These are phyloP conservation scores for Thermophis baileyi DNA, from an alignment of 2,113 vertebrate genomes.

Conservation along the genomic window DNA sequence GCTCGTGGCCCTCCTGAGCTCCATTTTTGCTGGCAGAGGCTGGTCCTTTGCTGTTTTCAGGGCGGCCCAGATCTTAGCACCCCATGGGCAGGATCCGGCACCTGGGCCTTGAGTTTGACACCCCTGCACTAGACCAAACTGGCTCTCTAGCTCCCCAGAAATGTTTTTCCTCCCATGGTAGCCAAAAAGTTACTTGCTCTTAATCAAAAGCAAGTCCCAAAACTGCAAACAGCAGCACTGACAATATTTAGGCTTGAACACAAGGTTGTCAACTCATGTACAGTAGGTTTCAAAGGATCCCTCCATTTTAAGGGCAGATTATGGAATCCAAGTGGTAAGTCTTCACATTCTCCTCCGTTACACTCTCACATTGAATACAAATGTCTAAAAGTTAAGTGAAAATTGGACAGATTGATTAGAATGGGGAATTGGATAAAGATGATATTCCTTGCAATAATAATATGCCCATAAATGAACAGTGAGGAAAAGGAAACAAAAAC, in stretches of 20 bases:
- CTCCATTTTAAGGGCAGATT: not conserved
- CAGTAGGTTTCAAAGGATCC: not conserved
- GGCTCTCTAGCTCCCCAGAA: not conserved
- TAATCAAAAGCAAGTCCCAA: not conserved
- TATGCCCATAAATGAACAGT: not conserved
- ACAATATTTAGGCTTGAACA: not conserved
- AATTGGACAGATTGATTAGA: not conserved
- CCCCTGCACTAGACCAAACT: too few species aligned
- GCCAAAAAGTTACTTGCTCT: not conserved
- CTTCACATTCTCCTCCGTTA: not conserved
- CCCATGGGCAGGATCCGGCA: too few species aligned
- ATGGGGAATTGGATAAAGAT: not conserved
- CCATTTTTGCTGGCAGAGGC: too few species aligned
- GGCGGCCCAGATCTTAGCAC: too few species aligned
- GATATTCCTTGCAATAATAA: not conserved
- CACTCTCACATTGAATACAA: not conserved
- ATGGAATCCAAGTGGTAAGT: not conserved
- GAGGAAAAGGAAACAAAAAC: not conserved
- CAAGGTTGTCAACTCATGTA: not conserved
- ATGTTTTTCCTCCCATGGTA: not conserved
- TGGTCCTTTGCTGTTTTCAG: too few species aligned
- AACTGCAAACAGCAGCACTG: not conserved
- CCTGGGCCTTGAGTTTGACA: too few species aligned
- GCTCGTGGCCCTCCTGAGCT: too few species aligned
- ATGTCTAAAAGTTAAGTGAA: not conserved